Base-by-base conservation (phyloP, 2,888 invertebrate species). In the Micoletzkya japonica region DNA sequence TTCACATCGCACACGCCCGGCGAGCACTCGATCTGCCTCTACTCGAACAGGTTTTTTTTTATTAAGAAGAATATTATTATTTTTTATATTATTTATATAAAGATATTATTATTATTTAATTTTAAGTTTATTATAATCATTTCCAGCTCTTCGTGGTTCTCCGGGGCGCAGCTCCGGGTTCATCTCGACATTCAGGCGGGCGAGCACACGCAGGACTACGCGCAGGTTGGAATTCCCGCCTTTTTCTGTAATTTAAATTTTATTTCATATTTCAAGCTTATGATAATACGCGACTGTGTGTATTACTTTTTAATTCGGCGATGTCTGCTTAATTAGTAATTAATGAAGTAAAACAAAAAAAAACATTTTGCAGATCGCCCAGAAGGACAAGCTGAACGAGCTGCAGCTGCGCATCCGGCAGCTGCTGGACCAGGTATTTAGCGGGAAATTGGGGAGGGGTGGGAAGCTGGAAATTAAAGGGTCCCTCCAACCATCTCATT, bases 171-270 rank as follows among this genome's bases (percentile, higher is more conserved):
- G 86, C 87, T 98, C 91, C 88, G 91, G 80, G 92, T 98, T 2
- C 97, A 98, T 87, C 89, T 98, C 75, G 96, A 97, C 86, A 96
- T 98, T 81, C 95, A 97, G 91, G 95, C 96, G 64, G 98, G 97
- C 70, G 97, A 98, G 87, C 95, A 97, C 88, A 94, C 97, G 20
- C 92, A 96, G 73, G 96, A 97, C 87, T 98, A 98, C 87, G 93
- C 93, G 28, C 93, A 94, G 81, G 83, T 82, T 7, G 14, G 49
- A 44, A 44, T 44, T n/a, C 14, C 14, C 49, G 14, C 49, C 14
- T 44, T 17, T 17, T 44, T 44, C 49, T 44, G n/a, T n/a, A 44
- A 17, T 44, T n/a, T 17, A 44, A 44, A 44, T n/a, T n/a, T n/a
- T n/a, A n/a, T n/a, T n/a, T n/a, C n/a, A n/a, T n/a, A n/a, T n/a